Conservation (phyloP, 2,888 invertebrate species). For the Kuschelorhynchus macadamiae region DNA sequence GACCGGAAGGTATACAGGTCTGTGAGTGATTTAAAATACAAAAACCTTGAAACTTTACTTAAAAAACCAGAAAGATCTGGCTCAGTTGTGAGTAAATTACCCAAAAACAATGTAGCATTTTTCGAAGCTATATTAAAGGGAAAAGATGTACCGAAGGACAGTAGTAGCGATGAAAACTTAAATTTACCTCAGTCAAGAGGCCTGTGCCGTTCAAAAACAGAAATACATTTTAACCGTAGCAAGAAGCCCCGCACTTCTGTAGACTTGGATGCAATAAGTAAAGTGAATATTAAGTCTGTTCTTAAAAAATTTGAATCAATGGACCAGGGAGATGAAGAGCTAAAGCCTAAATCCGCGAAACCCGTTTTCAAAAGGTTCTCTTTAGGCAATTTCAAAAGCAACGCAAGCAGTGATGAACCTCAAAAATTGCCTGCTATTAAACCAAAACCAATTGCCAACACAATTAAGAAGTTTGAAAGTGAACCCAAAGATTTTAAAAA, state of each 20-base stretch:
- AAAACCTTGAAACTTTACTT: slow-evolving; percentile 64
- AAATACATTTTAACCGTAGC: slow-evolving; percentile 60
- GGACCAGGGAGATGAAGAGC: slow-evolving; percentile 48
- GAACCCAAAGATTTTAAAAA: slow-evolving; percentile 46
- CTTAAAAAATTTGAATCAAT: slow-evolving; percentile 65
- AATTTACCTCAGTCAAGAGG: slow-evolving; percentile 50
- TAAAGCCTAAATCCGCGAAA: slow-evolving; percentile 34
- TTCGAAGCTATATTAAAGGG: slow-evolving; percentile 66
- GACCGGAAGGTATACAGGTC: slow-evolving; percentile 62
- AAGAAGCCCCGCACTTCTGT: slow-evolving; percentile 60
- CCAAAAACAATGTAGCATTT: slow-evolving; percentile 65
- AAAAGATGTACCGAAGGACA: slow-evolving; percentile 56
- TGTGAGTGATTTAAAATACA: slow-evolving; percentile 66
- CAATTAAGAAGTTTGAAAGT: slow-evolving; percentile 54
- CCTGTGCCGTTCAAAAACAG: slow-evolving; percentile 65
- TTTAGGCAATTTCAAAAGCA: slow-evolving; percentile 27
- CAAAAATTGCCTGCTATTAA: slow-evolving; percentile 33
- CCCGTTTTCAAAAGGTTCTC: slow-evolving; percentile 36
- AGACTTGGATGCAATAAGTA: slow-evolving; percentile 65
- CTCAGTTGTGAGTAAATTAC: slow-evolving; percentile 64
- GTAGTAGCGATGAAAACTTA: slow-evolving; percentile 52
- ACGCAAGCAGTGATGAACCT: background rate
- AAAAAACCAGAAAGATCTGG: slow-evolving; percentile 62
- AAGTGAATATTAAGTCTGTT: slow-evolving; percentile 67
- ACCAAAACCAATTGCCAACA: slow-evolving; percentile 50